Evolutionary conservation across 2,888 invertebrate species (phyloP).

Genomic region (Globia sparganii): DNA sequence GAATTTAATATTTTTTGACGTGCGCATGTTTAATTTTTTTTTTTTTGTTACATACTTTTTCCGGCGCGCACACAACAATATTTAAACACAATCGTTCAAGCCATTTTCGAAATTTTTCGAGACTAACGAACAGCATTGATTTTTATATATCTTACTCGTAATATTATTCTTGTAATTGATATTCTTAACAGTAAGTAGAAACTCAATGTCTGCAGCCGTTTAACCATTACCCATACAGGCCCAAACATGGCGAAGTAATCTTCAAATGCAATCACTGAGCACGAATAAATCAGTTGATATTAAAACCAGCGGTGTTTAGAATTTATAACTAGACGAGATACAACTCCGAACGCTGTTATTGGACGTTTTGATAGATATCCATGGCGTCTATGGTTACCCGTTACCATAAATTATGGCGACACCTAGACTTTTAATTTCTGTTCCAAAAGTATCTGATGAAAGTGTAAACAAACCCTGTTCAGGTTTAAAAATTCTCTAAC

Average conservation of each 20-base stretch:
- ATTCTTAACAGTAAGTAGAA: no score
- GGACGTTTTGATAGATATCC: slow-evolving; percentile 55
- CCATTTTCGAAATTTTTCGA: no score
- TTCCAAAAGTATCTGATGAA: background rate
- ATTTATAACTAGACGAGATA: slow-evolving; percentile 37
- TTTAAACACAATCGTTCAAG: no score
- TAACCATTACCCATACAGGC: background rate
- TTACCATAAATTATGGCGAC: slow-evolving; percentile 41
- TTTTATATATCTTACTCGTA: no score
- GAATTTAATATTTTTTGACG: no score
- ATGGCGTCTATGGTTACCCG: slow-evolving; percentile 29
- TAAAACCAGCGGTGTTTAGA: slow-evolving; percentile 47
- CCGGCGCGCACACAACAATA: no score
- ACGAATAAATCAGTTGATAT: slow-evolving; percentile 52
- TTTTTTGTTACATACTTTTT: no score
- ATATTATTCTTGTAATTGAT: no score
- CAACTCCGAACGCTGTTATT: slow-evolving; percentile 39
- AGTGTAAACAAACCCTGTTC: no score
- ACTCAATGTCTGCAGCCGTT: background rate
- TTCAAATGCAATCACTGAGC: slow-evolving; percentile 12
- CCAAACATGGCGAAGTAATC: slow-evolving; percentile 12
- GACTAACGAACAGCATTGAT: no score
- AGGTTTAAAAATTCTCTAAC: no score
- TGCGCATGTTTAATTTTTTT: no score
- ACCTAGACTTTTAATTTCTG: background rate